Evolutionary conservation across 2,113 vertebrate genomes (phyloP).

Genomic region (Raja brachyura): DNA sequence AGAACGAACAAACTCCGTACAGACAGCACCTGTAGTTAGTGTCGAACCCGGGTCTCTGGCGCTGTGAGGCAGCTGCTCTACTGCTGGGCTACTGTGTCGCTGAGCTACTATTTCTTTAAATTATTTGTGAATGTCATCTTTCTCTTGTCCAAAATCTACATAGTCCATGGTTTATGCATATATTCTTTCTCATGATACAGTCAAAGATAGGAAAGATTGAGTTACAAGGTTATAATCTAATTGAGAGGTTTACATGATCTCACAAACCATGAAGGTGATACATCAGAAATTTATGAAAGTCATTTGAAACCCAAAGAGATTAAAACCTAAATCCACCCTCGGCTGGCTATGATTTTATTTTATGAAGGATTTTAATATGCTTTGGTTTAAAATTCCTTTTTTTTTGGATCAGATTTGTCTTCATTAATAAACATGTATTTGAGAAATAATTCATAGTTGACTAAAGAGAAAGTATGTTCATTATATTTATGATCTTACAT

Average conservation of each 20-base stretch:
- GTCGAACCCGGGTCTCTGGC: too few species aligned
- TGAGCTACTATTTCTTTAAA: not conserved
- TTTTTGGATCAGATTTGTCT: not conserved
- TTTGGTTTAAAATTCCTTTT: constrained; percentile 3
- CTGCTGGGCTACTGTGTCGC: too few species aligned
- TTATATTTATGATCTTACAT: not conserved
- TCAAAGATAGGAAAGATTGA: constrained; percentile 14
- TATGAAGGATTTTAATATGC: not conserved
- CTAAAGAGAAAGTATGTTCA: not conserved
- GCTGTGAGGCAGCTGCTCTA: too few species aligned
- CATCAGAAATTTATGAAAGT: constrained; percentile 3
- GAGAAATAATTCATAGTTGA: constrained; percentile 7
- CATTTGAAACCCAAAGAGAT: constrained; percentile 23
- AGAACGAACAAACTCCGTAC: too few species aligned
- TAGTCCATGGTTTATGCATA: not conserved
- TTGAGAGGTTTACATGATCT: constrained; percentile 9
- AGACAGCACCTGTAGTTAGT: too few species aligned
- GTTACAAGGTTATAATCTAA: constrained; percentile 35
- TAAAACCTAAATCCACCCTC: not conserved
- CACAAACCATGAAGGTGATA: constrained; percentile 29
- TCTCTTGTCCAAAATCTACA: not conserved
- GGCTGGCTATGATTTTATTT: constrained; percentile 1
- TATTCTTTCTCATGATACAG: constrained; percentile 18
- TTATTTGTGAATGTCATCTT: not conserved
- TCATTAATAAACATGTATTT: not conserved